Evolutionary conservation across 1,140 invertebrate species (phyloP).

Genomic region (Conopomorpha cramerella): DNA sequence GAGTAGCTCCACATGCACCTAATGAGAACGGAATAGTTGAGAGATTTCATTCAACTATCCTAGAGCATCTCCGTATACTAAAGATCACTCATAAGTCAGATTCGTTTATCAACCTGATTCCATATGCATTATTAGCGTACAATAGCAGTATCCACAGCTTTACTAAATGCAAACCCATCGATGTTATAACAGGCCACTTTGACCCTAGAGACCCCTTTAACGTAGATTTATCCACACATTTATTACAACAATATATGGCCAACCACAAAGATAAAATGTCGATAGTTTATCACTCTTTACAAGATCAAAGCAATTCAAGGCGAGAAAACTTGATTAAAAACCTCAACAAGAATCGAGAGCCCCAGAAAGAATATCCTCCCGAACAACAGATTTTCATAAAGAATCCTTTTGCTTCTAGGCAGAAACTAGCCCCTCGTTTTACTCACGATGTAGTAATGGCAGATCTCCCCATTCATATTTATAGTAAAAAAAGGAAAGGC

Average conservation of each 20-base stretch:
- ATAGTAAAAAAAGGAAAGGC: neutral
- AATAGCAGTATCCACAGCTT: no score
- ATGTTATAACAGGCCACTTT: neutral
- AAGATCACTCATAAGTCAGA: neutral
- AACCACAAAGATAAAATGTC: neutral
- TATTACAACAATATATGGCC: neutral
- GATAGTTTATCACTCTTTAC: neutral
- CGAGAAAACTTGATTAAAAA: neutral
- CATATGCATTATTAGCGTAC: neutral
- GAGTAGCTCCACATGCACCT: neutral
- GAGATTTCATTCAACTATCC: no score
- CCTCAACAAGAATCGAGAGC: neutral
- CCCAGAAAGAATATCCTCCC: neutral
- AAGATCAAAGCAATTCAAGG: neutral
- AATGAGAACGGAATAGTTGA: slow-evolving; percentile 1
- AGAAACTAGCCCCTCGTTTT: neutral
- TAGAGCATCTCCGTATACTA: neutral
- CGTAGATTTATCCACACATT: neutral
- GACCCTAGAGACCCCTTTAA: neutral
- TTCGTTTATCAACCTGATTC: neutral
- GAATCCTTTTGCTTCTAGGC: neutral
- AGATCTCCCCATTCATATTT: slow-evolving; percentile 1
- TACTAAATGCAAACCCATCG: neutral
- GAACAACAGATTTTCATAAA: neutral
- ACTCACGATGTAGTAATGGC: no score